Evolutionary conservation across 1,140 invertebrate species (phyloP), one percentile per base, ranked within the genome.

Genomic region (Piezodorus guildinii): DNA sequence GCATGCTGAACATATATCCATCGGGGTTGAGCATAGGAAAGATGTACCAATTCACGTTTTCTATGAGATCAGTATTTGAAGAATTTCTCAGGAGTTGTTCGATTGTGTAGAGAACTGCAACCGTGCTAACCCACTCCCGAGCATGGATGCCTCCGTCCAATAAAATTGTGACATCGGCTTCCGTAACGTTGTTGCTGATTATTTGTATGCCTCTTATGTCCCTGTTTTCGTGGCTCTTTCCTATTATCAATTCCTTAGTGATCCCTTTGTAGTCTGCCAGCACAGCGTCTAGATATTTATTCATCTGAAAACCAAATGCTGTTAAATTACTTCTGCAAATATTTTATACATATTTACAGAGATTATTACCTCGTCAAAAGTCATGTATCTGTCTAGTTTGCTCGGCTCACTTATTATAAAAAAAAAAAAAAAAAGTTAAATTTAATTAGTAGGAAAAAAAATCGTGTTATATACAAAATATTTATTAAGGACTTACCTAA

Each of bases 101-200:
- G 39, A 92, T 80, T 17, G 94, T 84, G 72, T 83, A 94, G n/a
- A 90, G 85, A 14, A 88, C 86, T 0, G 87, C 86, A 0, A 91
- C 90, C 3, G 90, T 85, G 54, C 89, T 84, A 63, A 96, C 91
- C 92, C 93, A 96, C 77, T 96, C 92, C 43, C 92, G 75, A 0
- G 90, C 91, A 71, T 96, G 93, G 69, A 94, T 91, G 16, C 90
- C 91, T 74, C 79, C 83, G 58, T 85, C 84, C 27, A 86, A 74
- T 69, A 85, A 81, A 30, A 86, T 78, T 0, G 78, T 77, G 30
- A 83, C 83, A 25, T 21, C 23, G 5, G 15, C 15, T 10, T 56
- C 52, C 12, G 4, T 39, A 6, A 1, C 34, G 15, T 21, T 56
- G 19, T 21, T 56, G 9, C 2, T 56, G 3, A 9, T 56, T 2